Conservation (phyloP, 1,140 invertebrate species). For the Trialeurodes vaporariorum region DNA sequence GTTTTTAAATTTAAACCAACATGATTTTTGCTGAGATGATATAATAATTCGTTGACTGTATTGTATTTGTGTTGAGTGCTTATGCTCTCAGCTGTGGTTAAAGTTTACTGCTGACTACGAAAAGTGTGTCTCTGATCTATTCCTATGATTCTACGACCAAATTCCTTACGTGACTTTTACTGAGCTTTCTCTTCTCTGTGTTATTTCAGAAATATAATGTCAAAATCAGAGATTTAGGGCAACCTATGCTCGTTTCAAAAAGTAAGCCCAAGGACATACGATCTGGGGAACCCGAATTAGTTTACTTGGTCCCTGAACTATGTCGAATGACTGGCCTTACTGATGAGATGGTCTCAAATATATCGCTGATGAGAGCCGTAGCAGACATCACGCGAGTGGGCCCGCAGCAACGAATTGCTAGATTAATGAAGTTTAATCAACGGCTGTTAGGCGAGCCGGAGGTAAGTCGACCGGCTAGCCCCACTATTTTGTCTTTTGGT, state of each 20-base stretch:
- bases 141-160: too few relatives aligned
- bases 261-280: constrained; percentile 47
- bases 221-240: background rate
- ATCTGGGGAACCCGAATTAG: constrained; percentile 42
- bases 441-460: background rate
- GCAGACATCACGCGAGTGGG: constrained; percentile 48
- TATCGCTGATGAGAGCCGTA: constrained; percentile 49
- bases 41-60: too few relatives aligned
- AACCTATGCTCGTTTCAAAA: constrained; percentile 6
- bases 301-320: constrained; percentile 68
- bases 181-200: too few relatives aligned
- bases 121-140: too few relatives aligned
- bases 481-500: too few relatives aligned
- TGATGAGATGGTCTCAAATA: constrained; percentile 39
- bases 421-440: constrained; percentile 33
- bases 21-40: too few relatives aligned
- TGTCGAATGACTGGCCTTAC: constrained; percentile 63
- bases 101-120: too few relatives aligned
- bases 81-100: too few relatives aligned
- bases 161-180: too few relatives aligned
- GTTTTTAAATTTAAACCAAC: too few relatives aligned
- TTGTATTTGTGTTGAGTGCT: too few relatives aligned
- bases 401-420: constrained; percentile 45
- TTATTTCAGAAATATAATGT: constrained; percentile 8
- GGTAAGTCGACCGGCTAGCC: too few relatives aligned